phyloP scores from a whole-genome alignment of 2,888 invertebrate species.

The Maniola hyperantus region DNA sequence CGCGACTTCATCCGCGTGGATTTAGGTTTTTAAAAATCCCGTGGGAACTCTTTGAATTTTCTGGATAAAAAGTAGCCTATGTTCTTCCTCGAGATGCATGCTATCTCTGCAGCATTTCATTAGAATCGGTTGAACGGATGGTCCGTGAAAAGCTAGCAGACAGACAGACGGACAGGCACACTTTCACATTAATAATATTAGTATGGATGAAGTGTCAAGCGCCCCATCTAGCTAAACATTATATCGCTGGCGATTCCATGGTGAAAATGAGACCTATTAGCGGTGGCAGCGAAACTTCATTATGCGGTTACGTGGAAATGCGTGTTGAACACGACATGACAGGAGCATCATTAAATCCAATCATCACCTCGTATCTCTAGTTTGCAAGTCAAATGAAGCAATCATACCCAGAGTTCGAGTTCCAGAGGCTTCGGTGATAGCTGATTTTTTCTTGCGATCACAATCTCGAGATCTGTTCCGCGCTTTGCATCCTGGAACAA shows the following conservation, averaged over 20 bases:
- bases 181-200: too few species aligned
- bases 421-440: slow-evolving; percentile 89
- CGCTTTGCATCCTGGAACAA: slow-evolving; percentile 87
- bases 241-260: slow-evolving; percentile 49
- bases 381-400: slow-evolving; percentile 52
- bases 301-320: slow-evolving; percentile 69
- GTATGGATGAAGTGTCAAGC: too few species aligned
- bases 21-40: too few species aligned
- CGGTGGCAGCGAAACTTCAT: slow-evolving; percentile 67
- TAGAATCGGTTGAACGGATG: too few species aligned
- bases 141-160: too few species aligned
- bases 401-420: slow-evolving; percentile 90
- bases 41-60: too few species aligned
- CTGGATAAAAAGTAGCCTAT: too few species aligned
- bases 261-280: slow-evolving; percentile 72
- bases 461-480: slow-evolving; percentile 91
- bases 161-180: too few species aligned
- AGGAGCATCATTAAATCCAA: slow-evolving; percentile 63
- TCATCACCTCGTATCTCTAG: slow-evolving; percentile 44
- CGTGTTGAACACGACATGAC: slow-evolving; percentile 62
- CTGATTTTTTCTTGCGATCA: slow-evolving; percentile 91
- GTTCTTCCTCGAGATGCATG: too few species aligned
- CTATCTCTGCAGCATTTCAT: too few species aligned
- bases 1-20: too few species aligned
- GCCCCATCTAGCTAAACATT: too few species aligned